These are phyloP conservation scores for Exocentrus adspersus DNA, from an alignment of 2,888 invertebrate species.

Conservation along the genomic window DNA sequence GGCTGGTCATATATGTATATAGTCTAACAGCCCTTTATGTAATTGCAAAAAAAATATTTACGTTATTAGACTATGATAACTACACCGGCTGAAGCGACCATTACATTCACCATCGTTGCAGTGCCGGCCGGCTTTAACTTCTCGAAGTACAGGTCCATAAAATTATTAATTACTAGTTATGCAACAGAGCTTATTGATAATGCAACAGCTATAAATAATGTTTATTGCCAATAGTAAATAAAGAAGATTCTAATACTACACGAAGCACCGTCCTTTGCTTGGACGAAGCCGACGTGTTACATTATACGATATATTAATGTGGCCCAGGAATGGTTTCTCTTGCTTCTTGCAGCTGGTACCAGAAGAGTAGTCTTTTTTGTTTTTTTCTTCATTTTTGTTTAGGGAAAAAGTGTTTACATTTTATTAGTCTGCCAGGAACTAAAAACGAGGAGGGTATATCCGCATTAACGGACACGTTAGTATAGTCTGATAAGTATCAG, in stretches of 20 bases:
- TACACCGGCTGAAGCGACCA: no score
- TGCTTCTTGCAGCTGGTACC: no score
- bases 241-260: slow-evolving; percentile 15
- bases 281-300: slow-evolving; percentile 9
- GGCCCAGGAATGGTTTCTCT: background rate
- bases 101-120: background rate
- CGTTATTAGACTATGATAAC: no score
- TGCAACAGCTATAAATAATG: slow-evolving; percentile 17
- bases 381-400: no score
- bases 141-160: slow-evolving; percentile 14
- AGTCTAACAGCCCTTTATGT: no score
- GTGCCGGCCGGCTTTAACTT: background rate
- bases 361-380: no score
- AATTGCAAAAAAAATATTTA: no score
- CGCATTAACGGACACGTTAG: no score
- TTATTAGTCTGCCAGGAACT: no score
- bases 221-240: slow-evolving; percentile 18
- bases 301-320: background rate
- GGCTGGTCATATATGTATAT: no score
- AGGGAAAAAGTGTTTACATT: background rate
- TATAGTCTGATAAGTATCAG: no score
- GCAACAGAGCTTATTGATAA: slow-evolving; percentile 8
- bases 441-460: no score
- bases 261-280: slow-evolving; percentile 6
- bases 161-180: slow-evolving; percentile 19